phyloP scores from a whole-genome alignment of 2,113 vertebrate genomes.

The Gobiocypris rarus region DNA sequence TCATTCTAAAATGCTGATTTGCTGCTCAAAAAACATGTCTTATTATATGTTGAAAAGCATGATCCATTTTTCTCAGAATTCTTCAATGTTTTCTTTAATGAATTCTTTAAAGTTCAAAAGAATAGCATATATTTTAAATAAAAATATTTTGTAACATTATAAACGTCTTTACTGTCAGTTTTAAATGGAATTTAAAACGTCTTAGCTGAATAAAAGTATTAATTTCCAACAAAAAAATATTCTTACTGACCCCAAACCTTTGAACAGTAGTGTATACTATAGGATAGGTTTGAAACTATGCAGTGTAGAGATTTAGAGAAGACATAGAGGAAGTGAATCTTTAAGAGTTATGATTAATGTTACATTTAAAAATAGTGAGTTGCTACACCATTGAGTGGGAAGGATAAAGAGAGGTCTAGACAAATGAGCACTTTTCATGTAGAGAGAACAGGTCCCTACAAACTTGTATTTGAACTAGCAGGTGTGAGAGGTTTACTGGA shows the following conservation, averaged over 20 bases:
- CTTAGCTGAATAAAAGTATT: no score
- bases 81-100: no score
- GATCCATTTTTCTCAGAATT: no score
- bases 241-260: background rate
- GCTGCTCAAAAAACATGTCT: background rate
- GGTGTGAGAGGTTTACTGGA: background rate
- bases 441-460: background rate
- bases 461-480: background rate
- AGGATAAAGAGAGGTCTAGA: background rate
- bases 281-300: background rate
- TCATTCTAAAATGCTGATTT: background rate
- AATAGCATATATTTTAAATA: no score
- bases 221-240: no score
- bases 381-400: background rate
- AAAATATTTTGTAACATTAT: no score
- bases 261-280: background rate
- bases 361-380: background rate
- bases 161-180: no score
- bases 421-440: background rate
- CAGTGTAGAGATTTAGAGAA: background rate
- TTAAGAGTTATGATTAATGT: background rate
- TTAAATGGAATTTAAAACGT: no score
- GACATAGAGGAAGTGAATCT: background rate
- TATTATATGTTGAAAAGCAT: background rate
- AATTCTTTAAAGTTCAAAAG: no score